Percentiles rank a stretch among this genome's conserved stretches.
Conservation (phyloP, 2,888 invertebrate species). For the Syrphus vitripennis region DNA sequence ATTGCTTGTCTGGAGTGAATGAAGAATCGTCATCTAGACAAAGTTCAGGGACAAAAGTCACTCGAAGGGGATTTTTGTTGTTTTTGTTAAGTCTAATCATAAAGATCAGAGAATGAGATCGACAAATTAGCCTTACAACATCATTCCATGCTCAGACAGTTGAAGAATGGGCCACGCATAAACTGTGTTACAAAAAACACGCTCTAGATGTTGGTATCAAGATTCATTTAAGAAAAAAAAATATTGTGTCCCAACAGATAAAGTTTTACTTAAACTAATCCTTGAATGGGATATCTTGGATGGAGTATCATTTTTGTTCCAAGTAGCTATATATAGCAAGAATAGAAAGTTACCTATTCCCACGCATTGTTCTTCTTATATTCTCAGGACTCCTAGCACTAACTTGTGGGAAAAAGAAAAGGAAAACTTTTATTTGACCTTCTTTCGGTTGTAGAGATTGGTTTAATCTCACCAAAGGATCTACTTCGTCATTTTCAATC, state of each 20-base stretch:
- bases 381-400: neutral
- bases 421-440: constrained; percentile 49
- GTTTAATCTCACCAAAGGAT: constrained; percentile 54
- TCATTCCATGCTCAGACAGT: constrained; percentile 4
- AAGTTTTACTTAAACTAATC: constrained; percentile 68
- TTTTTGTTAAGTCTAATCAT: neutral
- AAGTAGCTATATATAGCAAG: too few relatives aligned
- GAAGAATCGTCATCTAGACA: constrained; percentile 5
- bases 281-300: constrained; percentile 39
- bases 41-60: constrained; percentile 21
- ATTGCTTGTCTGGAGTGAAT: constrained; percentile 30
- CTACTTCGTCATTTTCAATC: constrained; percentile 42
- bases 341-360: constrained; percentile 12
- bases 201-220: constrained; percentile 40
- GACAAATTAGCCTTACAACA: constrained; percentile 50
- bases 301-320: neutral
- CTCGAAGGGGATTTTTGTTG: neutral
- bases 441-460: constrained; percentile 49
- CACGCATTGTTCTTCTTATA: neutral
- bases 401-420: neutral
- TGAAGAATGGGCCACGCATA: neutral
- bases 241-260: constrained; percentile 63
- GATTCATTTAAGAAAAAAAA: constrained; percentile 63
- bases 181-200: constrained; percentile 27
- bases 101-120: constrained; percentile 49